phyloP scores from a whole-genome alignment of 1,140 invertebrate genomes.

The Drosophila orena region DNA sequence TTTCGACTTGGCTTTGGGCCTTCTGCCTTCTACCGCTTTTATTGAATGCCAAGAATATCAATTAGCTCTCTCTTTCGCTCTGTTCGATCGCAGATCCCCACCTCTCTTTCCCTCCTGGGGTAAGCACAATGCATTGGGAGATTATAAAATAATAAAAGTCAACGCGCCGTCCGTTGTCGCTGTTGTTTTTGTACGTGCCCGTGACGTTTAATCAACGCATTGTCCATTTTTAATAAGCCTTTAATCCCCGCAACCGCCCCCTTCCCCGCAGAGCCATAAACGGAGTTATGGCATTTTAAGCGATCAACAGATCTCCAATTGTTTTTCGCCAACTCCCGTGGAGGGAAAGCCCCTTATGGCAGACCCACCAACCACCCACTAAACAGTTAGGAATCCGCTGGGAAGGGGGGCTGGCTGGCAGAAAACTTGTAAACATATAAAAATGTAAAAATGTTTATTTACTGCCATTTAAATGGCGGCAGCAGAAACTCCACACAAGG shows the following conservation, averaged over 20 bases:
- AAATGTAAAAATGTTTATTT: constrained; percentile 35
- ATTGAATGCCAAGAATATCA: constrained; percentile 74
- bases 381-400: constrained; percentile 53
- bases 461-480: constrained; percentile 73
- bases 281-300: constrained; percentile 79
- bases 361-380: background rate
- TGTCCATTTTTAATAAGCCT: constrained; percentile 61
- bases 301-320: constrained; percentile 67
- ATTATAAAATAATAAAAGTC: constrained; percentile 79
- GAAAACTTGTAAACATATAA: constrained; percentile 34
- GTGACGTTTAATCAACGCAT: constrained; percentile 72
- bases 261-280: constrained; percentile 45
- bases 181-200: constrained; percentile 74
- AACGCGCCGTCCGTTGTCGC: constrained; percentile 22
- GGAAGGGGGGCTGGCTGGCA: background rate
- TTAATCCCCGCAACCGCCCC: background rate
- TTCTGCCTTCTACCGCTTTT: constrained; percentile 44
- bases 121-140: constrained; percentile 60
- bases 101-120: constrained; percentile 11
- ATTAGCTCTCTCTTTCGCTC: constrained; percentile 46
- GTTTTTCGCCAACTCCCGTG: constrained; percentile 25
- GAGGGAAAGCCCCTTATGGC: constrained; percentile 27
- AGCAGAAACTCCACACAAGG: constrained; percentile 71
- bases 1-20: constrained; percentile 54
- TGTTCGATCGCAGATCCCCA: constrained; percentile 2